Evolutionary conservation across 2,113 vertebrate species (phyloP).

Genomic region (Entomyzon cyanotis): DNA sequence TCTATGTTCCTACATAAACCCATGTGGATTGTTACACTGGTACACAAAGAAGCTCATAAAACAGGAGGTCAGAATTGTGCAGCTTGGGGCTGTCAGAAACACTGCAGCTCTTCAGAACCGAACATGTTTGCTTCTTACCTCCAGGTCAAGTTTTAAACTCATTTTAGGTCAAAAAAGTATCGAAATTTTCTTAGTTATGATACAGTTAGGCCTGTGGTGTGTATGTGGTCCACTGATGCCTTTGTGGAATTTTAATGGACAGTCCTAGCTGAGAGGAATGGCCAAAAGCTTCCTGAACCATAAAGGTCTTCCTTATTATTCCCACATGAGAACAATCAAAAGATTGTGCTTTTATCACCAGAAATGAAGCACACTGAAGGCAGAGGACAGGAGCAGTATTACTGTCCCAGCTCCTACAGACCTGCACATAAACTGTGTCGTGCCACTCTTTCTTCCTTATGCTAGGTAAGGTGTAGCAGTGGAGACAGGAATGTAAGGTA

Average conservation of each 20-base stretch:
- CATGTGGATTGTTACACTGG: neutral
- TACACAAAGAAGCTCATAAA: neutral
- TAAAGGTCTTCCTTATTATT: neutral
- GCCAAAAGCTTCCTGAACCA: neutral
- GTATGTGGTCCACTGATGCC: neutral
- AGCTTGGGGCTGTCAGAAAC: neutral
- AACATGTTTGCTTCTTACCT: neutral
- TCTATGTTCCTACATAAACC: neutral
- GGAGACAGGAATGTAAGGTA: neutral
- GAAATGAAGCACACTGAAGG: neutral
- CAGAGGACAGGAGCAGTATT: neutral
- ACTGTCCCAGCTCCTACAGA: neutral
- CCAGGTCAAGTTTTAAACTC: neutral
- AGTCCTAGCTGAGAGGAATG: neutral
- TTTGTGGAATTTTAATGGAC: neutral
- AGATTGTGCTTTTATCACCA: neutral
- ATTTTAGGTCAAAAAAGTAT: neutral
- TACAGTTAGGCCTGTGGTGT: neutral
- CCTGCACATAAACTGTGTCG: neutral
- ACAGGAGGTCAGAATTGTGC: neutral
- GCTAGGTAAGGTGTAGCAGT: neutral
- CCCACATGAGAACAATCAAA: neutral
- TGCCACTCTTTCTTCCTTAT: neutral
- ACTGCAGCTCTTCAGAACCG: neutral
- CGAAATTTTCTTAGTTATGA: neutral